These are phyloP conservation scores for Diachasma alloeum DNA, from an alignment of 1,140 invertebrate genomes.

Conservation along the genomic window DNA sequence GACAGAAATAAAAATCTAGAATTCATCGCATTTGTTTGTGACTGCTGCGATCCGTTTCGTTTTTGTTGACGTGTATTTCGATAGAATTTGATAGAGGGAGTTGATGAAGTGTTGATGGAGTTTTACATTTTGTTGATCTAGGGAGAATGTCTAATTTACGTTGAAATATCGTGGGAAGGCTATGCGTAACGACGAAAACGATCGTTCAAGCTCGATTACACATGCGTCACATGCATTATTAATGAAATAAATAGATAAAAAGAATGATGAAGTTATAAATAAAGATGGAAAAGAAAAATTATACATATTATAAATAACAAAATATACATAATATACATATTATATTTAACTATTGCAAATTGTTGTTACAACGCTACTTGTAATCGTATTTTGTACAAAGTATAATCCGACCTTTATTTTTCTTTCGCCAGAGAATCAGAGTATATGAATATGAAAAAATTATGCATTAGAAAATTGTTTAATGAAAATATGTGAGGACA, in stretches of 20 bases:
- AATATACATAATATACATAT: conserved; percentile 41
- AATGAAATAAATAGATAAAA: not conserved
- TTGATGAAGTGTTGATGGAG: not conserved
- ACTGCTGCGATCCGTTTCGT: not conserved
- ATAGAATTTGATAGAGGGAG: not conserved
- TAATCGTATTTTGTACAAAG: conserved; percentile 64
- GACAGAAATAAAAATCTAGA: not conserved
- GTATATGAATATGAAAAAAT: conserved; percentile 35
- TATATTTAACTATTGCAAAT: conserved; percentile 63
- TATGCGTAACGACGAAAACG: conserved; percentile 29
- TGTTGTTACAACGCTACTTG: conserved; percentile 64
- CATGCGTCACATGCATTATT: conserved; percentile 39
- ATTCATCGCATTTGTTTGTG: not conserved
- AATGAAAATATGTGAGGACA: not conserved
- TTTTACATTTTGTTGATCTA: not conserved
- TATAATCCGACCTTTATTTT: conserved; percentile 55
- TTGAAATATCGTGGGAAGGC: not conserved
- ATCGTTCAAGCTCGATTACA: conserved; percentile 42
- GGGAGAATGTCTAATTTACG: not conserved
- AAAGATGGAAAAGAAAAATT: conserved; percentile 51
- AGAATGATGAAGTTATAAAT: conserved; percentile 23
- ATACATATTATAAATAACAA: conserved; percentile 44
- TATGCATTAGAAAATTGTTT: conserved; percentile 16
- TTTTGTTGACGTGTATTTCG: not conserved
- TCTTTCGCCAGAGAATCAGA: conserved; percentile 54